phyloP scores from a whole-genome alignment of 1,140 invertebrate species.

The Adoxophyes honmai region DNA sequence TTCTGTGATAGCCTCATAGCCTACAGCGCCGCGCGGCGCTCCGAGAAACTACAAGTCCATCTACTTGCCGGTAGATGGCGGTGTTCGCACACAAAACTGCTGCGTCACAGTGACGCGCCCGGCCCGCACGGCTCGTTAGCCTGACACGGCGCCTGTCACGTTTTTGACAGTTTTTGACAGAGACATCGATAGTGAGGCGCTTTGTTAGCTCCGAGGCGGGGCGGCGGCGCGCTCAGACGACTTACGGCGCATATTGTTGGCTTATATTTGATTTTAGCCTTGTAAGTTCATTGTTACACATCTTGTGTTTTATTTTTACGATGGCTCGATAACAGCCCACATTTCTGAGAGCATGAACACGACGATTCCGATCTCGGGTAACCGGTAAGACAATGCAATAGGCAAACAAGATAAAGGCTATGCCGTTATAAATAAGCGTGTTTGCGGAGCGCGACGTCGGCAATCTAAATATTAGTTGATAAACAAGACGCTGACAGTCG shows the following conservation, averaged over 20 bases:
- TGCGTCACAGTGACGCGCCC: constrained; percentile 52
- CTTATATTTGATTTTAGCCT: constrained; percentile 58
- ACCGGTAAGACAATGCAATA: constrained; percentile 12
- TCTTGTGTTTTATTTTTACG: constrained; percentile 44
- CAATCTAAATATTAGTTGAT: constrained; percentile 25
- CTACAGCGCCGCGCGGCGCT: constrained; percentile 30
- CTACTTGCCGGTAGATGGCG: constrained; percentile 61
- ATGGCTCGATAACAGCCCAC: constrained; percentile 22
- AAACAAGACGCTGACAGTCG: constrained; percentile 34
- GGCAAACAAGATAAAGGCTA: constrained; percentile 4
- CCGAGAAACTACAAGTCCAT: constrained; percentile 19
- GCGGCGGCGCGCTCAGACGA: constrained; percentile 19
- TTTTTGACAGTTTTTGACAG: constrained; percentile 74
- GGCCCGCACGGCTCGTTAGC: constrained; percentile 62
- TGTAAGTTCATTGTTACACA: constrained; percentile 59
- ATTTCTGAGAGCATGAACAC: neutral
- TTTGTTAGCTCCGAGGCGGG: constrained; percentile 61
- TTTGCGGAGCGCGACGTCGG: neutral
- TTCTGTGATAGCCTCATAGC: constrained; percentile 30
- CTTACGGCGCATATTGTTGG: constrained; percentile 62
- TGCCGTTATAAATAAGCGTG: constrained; percentile 4
- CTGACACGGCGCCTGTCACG: constrained; percentile 66
- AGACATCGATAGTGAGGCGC: constrained; percentile 68
- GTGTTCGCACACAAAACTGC: constrained; percentile 32
- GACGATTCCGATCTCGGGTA: neutral